Percentiles rank a stretch among this genome's conserved stretches.
phyloP scores from a whole-genome alignment of 2,797 vertebrate species.

The Acipenser transmontanus region DNA sequence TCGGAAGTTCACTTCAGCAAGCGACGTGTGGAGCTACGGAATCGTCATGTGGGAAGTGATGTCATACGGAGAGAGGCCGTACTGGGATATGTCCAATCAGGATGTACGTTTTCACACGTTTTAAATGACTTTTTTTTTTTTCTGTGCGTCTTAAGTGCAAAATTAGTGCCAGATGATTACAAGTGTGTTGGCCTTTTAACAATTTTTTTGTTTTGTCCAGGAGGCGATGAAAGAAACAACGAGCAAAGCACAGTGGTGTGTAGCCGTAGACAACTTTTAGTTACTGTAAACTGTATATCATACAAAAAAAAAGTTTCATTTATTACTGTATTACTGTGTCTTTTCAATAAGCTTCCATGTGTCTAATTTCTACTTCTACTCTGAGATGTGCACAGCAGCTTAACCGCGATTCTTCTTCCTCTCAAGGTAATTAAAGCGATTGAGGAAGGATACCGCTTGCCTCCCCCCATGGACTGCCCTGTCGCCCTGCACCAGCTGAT shows the following conservation, averaged over 20 bases:
- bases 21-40: slow-evolving; percentile 96
- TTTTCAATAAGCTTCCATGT: not conserved
- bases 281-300: not conserved
- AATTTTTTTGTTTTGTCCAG: not conserved
- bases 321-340: not conserved
- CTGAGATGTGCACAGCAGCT: too few species aligned
- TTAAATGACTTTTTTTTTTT: not conserved
- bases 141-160: too few species aligned
- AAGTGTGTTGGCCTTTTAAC: not conserved
- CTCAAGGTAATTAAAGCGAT: slow-evolving; percentile 94
- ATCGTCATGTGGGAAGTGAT: slow-evolving; percentile 99
- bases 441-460: slow-evolving; percentile 91
- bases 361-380: too few species aligned
- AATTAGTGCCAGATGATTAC: too few species aligned
- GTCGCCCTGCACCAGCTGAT: slow-evolving; percentile 94
- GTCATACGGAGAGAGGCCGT: slow-evolving; percentile 93
- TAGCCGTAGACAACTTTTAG: too few species aligned
- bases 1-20: slow-evolving; percentile 92
- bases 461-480: slow-evolving; percentile 95
- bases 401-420: not conserved
- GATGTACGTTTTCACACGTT: slow-evolving; percentile 70
- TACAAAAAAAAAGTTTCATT: not conserved
- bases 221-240: too few species aligned
- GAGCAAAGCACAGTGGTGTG: too few species aligned
- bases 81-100: slow-evolving; percentile 98